phyloP scores from a whole-genome alignment of 1,140 invertebrate genomes.

The Zaprionus davidi region DNA sequence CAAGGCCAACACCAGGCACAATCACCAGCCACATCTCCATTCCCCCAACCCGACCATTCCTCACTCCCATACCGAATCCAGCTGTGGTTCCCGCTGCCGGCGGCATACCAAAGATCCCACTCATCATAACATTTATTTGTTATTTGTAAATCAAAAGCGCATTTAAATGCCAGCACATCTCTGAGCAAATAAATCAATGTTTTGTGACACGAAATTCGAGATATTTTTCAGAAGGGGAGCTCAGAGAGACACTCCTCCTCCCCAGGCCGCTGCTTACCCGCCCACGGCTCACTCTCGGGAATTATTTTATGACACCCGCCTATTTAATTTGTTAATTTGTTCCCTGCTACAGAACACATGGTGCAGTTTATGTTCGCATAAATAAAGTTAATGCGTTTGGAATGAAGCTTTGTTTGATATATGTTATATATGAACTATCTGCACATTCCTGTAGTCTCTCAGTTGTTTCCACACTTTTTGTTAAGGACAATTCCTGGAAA shows the following conservation, averaged over 20 bases:
- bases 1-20: conserved; percentile 40
- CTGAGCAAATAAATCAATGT: conserved; percentile 68
- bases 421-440: background rate
- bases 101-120: conserved; percentile 78
- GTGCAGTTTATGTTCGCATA: conserved; percentile 60
- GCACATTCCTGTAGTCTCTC: background rate
- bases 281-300: background rate
- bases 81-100: conserved; percentile 51
- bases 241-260: background rate
- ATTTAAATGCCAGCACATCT: conserved; percentile 68
- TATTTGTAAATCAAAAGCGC: conserved; percentile 79
- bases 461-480: conserved; percentile 22
- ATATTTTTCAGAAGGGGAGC: conserved; percentile 45
- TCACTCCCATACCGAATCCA: conserved; percentile 2
- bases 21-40: conserved; percentile 17
- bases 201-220: conserved; percentile 79
- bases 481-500: conserved; percentile 57
- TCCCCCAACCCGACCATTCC: background rate
- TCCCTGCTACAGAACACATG: conserved; percentile 66
- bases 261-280: background rate
- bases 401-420: conserved; percentile 36
- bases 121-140: conserved; percentile 81
- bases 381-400: conserved; percentile 64
- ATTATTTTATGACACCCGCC: conserved; percentile 76
- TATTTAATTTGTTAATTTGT: conserved; percentile 82